Conservation (phyloP, 1,140 invertebrate species). For the Amphibalanus amphitrite region DNA sequence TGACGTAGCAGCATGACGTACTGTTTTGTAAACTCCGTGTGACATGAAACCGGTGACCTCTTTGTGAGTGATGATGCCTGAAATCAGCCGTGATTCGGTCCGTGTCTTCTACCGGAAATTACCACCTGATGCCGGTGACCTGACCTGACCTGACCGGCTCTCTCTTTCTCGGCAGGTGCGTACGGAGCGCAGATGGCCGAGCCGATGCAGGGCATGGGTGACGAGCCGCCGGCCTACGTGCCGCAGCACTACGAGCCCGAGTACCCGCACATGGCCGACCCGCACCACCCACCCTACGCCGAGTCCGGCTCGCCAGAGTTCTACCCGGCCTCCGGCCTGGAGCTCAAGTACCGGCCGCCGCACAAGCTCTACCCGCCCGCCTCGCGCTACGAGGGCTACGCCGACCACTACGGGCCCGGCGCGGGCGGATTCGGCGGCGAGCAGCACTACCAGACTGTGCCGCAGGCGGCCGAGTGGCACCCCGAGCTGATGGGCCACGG, state of each 20-base stretch:
- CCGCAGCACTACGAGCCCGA: slow-evolving; percentile 1
- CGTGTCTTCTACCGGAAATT: too few relatives aligned
- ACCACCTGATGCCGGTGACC: too few relatives aligned
- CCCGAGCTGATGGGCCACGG: slow-evolving; percentile 23
- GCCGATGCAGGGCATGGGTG: background rate
- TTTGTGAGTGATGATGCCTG: too few relatives aligned
- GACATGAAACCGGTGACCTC: too few relatives aligned
- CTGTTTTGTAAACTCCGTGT: too few relatives aligned
- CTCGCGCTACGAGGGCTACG: background rate
- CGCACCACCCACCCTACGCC: slow-evolving; percentile 8
- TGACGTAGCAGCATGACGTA: too few relatives aligned
- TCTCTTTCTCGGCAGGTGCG: background rate
- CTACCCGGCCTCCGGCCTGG: slow-evolving; percentile 17
- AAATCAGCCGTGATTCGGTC: too few relatives aligned
- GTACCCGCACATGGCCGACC: background rate
- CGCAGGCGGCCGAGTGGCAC: slow-evolving; percentile 16
- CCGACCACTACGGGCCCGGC: background rate
- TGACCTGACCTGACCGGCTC: background rate
- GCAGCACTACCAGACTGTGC: slow-evolving; percentile 17
- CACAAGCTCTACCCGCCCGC: background rate
- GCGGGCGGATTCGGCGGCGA: background rate
- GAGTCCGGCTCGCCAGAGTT: slow-evolving; percentile 24
- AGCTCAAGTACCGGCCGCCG: background rate
- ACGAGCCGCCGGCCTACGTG: background rate
- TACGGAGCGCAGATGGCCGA: background rate